Conservation (phyloP, 2,888 invertebrate species). For the Lacanobia wlatinum region DNA sequence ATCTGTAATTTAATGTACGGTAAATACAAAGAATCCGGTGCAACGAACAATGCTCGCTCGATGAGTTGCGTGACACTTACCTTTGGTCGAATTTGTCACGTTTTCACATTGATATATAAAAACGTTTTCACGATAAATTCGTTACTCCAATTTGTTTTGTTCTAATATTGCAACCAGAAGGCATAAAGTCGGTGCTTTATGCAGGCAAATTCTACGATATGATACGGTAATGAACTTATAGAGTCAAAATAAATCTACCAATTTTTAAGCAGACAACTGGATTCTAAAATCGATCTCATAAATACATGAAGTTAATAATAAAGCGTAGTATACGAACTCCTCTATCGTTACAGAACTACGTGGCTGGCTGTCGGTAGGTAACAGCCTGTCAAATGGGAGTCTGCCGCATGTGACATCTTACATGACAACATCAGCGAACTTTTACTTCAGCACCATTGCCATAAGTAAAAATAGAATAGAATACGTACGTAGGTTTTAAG, state of each 20-base stretch:
- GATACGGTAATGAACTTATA: conserved; percentile 45
- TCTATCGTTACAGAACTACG: background rate
- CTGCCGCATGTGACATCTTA: background rate
- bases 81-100: conserved; percentile 67
- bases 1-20: conserved; percentile 18
- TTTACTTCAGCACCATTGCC: background rate
- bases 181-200: conserved; percentile 55
- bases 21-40: conserved; percentile 37
- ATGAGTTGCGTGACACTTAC: conserved; percentile 67
- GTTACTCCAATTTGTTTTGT: conserved; percentile 59
- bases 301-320: background rate
- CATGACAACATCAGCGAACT: background rate
- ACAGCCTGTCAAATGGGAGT: no score
- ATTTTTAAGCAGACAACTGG: background rate
- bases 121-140: conserved; percentile 66
- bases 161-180: conserved; percentile 58
- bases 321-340: background rate
- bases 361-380: background rate
- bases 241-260: conserved; percentile 20
- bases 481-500: background rate
- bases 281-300: background rate
- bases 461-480: no score
- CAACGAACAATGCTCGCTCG: conserved; percentile 59
- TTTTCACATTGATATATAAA: no score
- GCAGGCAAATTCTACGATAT: conserved; percentile 53